These are phyloP conservation scores for Agriopis aurantiaria DNA, from an alignment of 2,888 invertebrate genomes.

Conservation along the genomic window DNA sequence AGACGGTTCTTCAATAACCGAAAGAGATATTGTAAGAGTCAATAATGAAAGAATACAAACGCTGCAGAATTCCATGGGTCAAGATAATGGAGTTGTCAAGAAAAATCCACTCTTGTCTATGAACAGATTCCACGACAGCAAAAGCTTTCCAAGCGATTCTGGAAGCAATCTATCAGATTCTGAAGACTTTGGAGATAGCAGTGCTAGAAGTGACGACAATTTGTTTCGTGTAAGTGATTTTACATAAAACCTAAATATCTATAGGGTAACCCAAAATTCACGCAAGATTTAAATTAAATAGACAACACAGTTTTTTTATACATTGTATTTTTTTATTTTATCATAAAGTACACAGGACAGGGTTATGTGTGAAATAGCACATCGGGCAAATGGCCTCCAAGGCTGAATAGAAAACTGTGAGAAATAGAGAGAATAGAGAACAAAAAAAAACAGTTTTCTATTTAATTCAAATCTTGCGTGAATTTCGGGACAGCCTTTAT, in stretches of 20 bases:
- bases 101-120: conserved; percentile 90
- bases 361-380: too few species aligned
- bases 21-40: conserved; percentile 79
- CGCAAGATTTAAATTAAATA: too few species aligned
- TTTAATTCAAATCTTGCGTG: too few species aligned
- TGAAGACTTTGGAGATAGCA: conserved; percentile 85
- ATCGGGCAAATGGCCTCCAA: too few species aligned
- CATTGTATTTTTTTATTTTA: too few species aligned
- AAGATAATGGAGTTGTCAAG: conserved; percentile 91
- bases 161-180: conserved; percentile 89
- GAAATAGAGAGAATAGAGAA: too few species aligned
- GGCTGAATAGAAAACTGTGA: too few species aligned
- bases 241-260: neutral
- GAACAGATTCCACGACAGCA: conserved; percentile 85
- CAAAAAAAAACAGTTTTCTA: too few species aligned
- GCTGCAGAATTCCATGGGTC: conserved; percentile 78
- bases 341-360: too few species aligned
- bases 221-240: conserved; percentile 65
- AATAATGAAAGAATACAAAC: conserved; percentile 75
- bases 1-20: conserved; percentile 75
- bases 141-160: conserved; percentile 80
- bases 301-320: too few species aligned
- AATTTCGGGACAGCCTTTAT: too few species aligned
- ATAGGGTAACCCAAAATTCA: too few species aligned
- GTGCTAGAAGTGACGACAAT: conserved; percentile 68